These are phyloP conservation scores for Heliconius hewitsoni DNA, from an alignment of 1,140 invertebrate species.

Conservation along the genomic window DNA sequence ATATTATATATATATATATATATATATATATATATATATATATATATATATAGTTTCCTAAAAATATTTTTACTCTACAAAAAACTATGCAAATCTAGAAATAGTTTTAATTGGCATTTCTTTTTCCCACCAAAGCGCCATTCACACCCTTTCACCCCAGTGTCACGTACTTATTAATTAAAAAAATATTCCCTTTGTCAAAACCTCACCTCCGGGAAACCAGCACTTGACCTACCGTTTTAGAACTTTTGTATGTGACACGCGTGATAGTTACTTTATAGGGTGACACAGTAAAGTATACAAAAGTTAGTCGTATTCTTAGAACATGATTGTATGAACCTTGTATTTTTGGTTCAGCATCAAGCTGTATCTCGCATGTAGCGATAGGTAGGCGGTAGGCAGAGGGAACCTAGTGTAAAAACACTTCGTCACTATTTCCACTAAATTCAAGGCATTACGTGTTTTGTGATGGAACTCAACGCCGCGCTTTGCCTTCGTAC, in stretches of 20 bases:
- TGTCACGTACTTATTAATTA: constrained; percentile 41
- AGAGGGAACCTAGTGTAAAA: too few species aligned
- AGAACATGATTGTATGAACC: neutral
- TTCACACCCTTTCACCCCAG: constrained; percentile 34
- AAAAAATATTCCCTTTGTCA: constrained; percentile 65
- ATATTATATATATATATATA: too few species aligned
- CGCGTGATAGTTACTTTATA: constrained; percentile 27
- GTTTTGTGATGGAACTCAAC: too few species aligned
- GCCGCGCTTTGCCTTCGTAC: too few species aligned
- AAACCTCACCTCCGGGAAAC: constrained; percentile 41
- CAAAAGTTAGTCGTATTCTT: neutral
- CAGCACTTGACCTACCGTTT: constrained; percentile 43
- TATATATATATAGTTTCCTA: neutral
- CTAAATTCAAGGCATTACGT: too few species aligned
- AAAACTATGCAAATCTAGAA: neutral
- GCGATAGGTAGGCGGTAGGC: too few species aligned
- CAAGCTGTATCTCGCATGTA: too few species aligned
- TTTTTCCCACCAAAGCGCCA: constrained; percentile 25
- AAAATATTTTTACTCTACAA: neutral
- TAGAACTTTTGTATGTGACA: constrained; percentile 41
- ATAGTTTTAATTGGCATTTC: constrained; percentile 31
- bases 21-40: neutral
- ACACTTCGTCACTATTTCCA: too few species aligned
- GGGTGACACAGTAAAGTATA: neutral
- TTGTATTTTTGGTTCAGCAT: too few species aligned